Base-by-base conservation (phyloP, 2,888 invertebrate species). In the Pimpla rufipes region DNA sequence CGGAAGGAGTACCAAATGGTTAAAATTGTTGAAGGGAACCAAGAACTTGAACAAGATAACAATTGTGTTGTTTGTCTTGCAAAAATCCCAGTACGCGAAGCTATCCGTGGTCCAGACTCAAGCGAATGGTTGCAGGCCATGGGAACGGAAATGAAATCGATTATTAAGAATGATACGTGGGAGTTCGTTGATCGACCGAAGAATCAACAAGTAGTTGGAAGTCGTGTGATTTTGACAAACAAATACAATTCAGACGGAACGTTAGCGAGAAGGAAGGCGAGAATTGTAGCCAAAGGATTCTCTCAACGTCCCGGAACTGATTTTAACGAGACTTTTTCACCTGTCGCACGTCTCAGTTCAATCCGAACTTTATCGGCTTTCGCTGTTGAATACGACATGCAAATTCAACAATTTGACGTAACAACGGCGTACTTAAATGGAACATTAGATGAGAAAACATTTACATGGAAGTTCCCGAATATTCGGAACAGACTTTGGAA, bases 111-210 rank as follows among this genome's bases (percentile, higher is more conserved):
- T 11, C 66, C 78, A 40, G 35, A 67, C 16, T 67, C 47, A n/a
- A 59, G 52, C 23, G 79, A 82, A 16, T 82, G 82, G 82, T 52
- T 37, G 2, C 35, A 66, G 6, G 83, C 83, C n/a, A 81, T 86
- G n/a, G 73, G 45, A 29, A 5, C 50, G 0, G 84, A 86, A 52
- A 67, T 84, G 11, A 85, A 68, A 45, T n/a, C n/a, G n/a, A n/a
- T n/a, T n/a, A n/a, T n/a, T n/a, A n/a, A n/a, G n/a, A n/a, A n/a
- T n/a, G n/a, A 79, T 40, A 75, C 76, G 4, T 85, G 86, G 81
- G 21, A 68, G 0, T 23, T 86, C 16, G 50, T 74, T 6, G 74
- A 74, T 74, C 62, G 74, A 23, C 50, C 74, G 23, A 47, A 37
- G 47, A 47, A 74, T 74, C 50, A 64, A 18, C 10, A 59, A 74